Conservation (phyloP, 2,888 invertebrate species). For the Tachina lurida region DNA sequence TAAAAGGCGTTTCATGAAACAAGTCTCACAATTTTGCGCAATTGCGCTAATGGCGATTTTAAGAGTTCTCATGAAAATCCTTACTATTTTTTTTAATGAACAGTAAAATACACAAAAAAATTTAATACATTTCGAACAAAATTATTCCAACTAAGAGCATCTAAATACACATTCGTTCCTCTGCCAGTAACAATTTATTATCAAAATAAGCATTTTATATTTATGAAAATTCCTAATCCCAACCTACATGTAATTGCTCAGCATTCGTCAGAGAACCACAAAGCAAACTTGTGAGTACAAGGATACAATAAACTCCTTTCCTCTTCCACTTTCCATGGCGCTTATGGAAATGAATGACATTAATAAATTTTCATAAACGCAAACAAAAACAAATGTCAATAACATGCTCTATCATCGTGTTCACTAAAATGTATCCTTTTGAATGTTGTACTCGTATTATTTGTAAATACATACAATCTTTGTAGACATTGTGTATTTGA, state of each 20-base stretch:
- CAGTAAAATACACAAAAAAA: too few relatives aligned
- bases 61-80: too few relatives aligned
- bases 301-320: not conserved
- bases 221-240: constrained; percentile 11
- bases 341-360: constrained; percentile 28
- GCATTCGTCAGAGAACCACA: constrained; percentile 34
- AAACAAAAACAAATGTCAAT: constrained; percentile 58
- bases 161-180: not conserved
- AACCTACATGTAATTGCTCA: constrained; percentile 34
- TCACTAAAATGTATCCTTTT: constrained; percentile 53
- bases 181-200: constrained; percentile 40
- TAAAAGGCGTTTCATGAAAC: too few relatives aligned
- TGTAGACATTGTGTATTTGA: not conserved
- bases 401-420: constrained; percentile 53
- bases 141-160: not conserved
- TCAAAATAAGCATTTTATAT: constrained; percentile 25
- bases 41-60: too few relatives aligned
- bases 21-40: too few relatives aligned
- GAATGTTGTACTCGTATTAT: constrained; percentile 5
- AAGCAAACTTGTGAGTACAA: constrained; percentile 1
- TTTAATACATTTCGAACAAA: too few relatives aligned
- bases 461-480: not conserved
- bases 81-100: too few relatives aligned
- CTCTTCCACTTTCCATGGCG: not conserved
- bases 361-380: constrained; percentile 58